These are phyloP conservation scores for Syrista parreyssii DNA, from an alignment of 2,888 invertebrate species.

Conservation along the genomic window DNA sequence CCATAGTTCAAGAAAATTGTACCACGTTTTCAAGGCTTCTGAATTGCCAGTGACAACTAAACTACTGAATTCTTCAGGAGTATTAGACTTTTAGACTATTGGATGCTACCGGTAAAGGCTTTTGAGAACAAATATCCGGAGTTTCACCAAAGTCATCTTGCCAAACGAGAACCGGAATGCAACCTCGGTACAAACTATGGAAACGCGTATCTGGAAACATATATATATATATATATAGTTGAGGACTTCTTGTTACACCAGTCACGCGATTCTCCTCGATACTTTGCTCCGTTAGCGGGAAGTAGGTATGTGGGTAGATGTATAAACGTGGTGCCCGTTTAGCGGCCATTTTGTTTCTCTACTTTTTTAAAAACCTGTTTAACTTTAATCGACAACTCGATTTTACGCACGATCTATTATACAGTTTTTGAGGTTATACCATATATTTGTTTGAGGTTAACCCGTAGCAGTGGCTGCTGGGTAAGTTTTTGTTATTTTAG, in stretches of 20 bases:
- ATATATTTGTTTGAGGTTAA: no score
- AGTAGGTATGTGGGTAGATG: background rate
- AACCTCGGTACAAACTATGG: background rate
- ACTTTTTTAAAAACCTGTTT: background rate
- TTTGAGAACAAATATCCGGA: constrained; percentile 1
- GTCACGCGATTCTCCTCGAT: background rate
- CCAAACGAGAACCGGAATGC: background rate
- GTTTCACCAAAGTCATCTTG: constrained; percentile 2
- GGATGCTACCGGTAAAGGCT: background rate
- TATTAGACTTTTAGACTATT: background rate
- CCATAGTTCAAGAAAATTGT: background rate
- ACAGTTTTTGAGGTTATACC: background rate
- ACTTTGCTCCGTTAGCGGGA: background rate
- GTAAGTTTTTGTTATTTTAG: no score
- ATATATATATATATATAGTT: background rate
- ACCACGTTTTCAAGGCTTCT: background rate
- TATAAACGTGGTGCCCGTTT: background rate
- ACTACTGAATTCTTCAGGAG: background rate
- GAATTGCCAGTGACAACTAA: background rate
- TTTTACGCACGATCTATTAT: background rate
- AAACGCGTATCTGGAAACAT: background rate
- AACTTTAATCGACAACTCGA: background rate
- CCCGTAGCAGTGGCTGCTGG: no score
- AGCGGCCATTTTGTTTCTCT: background rate
- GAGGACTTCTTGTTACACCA: background rate